Percentiles rank a stretch among this genome's conserved stretches.
phyloP scores from a whole-genome alignment of 2,888 invertebrate genomes.

The Thysanoteuthis rhombus region DNA sequence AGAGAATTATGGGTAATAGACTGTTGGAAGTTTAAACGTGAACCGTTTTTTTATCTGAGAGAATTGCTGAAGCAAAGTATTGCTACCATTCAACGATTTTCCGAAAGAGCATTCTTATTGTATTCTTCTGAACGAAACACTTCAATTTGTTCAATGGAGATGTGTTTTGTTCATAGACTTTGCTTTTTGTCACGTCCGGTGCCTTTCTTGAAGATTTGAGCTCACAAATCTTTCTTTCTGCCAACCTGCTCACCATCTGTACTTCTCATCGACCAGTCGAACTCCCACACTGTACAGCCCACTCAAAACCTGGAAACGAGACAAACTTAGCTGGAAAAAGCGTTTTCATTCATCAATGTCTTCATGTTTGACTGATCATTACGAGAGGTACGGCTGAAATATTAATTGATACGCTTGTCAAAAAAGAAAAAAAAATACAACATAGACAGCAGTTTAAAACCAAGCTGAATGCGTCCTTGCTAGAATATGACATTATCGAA shows the following conservation, averaged over 20 bases:
- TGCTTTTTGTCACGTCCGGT: neutral
- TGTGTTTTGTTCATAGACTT: neutral
- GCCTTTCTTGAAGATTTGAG: neutral
- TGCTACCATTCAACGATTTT: neutral
- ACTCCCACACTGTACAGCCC: neutral
- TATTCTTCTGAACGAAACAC: neutral
- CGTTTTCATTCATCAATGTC: neutral
- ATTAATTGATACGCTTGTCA: neutral
- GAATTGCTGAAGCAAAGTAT: no score
- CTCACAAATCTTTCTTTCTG: neutral
- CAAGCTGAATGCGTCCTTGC: neutral
- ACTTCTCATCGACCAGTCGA: neutral
- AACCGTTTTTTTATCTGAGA: no score
- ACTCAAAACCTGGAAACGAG: neutral
- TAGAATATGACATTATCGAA: neutral
- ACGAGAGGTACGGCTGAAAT: neutral
- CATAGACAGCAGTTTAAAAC: neutral
- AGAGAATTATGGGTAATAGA: no score
- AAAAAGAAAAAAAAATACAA: no score
- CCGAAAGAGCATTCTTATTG: neutral
- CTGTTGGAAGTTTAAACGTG: no score
- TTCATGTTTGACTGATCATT: neutral
- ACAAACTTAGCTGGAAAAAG: neutral
- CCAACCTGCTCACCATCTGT: neutral
- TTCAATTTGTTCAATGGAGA: neutral